Percentiles rank a stretch among this genome's conserved stretches.
Evolutionary conservation across 2,113 vertebrate species (phyloP).

Genomic region (Ahaetulla prasina): DNA sequence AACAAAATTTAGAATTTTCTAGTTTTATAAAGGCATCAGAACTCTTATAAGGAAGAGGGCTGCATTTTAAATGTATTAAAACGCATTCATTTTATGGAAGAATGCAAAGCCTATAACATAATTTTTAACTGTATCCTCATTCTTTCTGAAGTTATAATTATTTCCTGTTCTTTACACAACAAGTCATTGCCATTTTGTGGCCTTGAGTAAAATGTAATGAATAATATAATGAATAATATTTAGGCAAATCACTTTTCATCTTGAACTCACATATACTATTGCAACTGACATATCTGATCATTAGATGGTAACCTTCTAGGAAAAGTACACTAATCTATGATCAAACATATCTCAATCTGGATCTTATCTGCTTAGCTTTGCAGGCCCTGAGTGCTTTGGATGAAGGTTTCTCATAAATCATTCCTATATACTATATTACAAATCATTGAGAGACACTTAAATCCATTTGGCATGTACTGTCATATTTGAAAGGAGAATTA

Average conservation of each 20-base stretch:
- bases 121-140: slow-evolving; percentile 47
- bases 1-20: slow-evolving; percentile 53
- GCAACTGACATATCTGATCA: background rate
- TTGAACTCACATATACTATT: background rate
- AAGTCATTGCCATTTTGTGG: slow-evolving; percentile 15
- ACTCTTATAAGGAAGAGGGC: slow-evolving; percentile 56
- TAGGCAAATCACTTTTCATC: background rate
- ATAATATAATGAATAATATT: background rate
- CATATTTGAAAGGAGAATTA: background rate
- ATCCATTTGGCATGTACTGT: background rate
- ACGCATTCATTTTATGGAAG: slow-evolving; percentile 52
- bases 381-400: background rate
- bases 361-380: background rate
- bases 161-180: slow-evolving; percentile 26
- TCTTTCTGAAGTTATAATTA: slow-evolving; percentile 70
- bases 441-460: background rate
- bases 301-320: background rate
- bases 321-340: background rate
- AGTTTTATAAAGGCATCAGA: slow-evolving; percentile 45
- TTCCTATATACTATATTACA: background rate
- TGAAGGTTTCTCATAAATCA: background rate
- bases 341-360: background rate
- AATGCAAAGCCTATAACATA: slow-evolving; percentile 41
- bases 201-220: slow-evolving; percentile 16
- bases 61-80: slow-evolving; percentile 49